phyloP scores from a whole-genome alignment of 2,113 vertebrate genomes.

The Cochlearius cochlearius region DNA sequence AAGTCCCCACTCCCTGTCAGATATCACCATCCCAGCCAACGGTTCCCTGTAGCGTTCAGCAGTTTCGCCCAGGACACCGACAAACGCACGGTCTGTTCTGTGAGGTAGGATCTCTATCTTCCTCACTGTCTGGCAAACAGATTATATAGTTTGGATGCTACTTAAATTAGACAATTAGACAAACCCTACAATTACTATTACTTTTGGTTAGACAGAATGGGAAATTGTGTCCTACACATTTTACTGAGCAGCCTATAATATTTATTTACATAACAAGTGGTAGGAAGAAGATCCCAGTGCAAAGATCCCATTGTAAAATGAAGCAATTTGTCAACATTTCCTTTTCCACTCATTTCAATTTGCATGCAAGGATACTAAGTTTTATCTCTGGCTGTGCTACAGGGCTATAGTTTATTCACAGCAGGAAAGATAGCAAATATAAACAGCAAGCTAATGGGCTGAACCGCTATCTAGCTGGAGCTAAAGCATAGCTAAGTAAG shows the following conservation, averaged over 20 bases:
- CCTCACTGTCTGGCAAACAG: not conserved
- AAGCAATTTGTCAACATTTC: constrained; percentile 34
- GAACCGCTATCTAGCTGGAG: not conserved
- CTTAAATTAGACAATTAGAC: not conserved
- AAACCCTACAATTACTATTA: not conserved
- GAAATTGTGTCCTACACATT: not conserved
- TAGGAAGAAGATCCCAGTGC: not conserved
- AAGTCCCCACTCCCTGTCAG: not conserved
- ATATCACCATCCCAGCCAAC: not conserved
- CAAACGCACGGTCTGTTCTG: not conserved
- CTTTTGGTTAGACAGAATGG: not conserved
- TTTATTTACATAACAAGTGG: not conserved
- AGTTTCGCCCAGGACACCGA: fast-evolving
- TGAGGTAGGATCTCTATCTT: not conserved
- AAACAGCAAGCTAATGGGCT: constrained; percentile 58
- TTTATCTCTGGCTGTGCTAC: constrained; percentile 37
- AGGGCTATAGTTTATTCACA: constrained; percentile 46
- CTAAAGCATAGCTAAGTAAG: not conserved
- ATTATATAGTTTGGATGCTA: not conserved
- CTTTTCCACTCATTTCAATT: constrained; percentile 24
- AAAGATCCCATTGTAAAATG: constrained; percentile 6
- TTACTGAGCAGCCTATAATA: not conserved
- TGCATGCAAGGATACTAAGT: constrained; percentile 2
- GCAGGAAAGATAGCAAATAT: constrained; percentile 44
- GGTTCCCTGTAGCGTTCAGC: not conserved